phyloP scores from a whole-genome alignment of 2,113 vertebrate genomes.

The Tenrec ecaudatus region DNA sequence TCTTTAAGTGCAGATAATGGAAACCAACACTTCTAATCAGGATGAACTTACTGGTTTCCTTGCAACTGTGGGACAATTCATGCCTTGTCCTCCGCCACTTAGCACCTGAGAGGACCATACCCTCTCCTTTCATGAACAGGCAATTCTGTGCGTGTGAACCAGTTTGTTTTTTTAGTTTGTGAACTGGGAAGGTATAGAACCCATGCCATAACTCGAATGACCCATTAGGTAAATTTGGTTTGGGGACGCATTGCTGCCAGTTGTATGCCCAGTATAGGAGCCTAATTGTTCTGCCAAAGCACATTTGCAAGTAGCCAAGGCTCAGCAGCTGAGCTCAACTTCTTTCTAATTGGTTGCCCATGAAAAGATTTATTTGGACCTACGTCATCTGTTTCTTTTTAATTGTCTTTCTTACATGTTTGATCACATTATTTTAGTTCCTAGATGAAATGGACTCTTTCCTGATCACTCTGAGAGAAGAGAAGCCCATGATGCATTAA shows the following conservation, averaged over 20 bases:
- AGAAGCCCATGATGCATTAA: background rate
- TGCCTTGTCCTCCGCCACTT: background rate
- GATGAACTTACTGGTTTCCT: background rate
- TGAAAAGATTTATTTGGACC: background rate
- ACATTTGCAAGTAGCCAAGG: conserved; percentile 13
- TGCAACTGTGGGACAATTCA: background rate
- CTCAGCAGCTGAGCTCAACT: conserved; percentile 30
- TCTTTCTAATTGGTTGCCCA: background rate
- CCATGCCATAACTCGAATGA: background rate
- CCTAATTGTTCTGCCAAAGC: background rate
- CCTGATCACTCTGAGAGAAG: background rate
- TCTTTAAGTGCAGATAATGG: conserved; percentile 31
- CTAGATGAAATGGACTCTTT: background rate
- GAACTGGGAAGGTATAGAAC: background rate
- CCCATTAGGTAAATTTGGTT: conserved; percentile 4
- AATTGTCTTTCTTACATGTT: background rate
- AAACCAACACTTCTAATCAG: background rate
- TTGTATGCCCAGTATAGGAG: background rate
- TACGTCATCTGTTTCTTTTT: background rate
- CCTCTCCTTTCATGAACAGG: background rate
- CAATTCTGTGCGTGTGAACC: background rate
- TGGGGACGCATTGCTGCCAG: background rate
- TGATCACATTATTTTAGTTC: background rate
- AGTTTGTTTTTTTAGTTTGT: background rate
- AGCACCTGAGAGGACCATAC: background rate